Conservation (phyloP, 2,888 invertebrate species). For the Scaptomyza polygonia region DNA sequence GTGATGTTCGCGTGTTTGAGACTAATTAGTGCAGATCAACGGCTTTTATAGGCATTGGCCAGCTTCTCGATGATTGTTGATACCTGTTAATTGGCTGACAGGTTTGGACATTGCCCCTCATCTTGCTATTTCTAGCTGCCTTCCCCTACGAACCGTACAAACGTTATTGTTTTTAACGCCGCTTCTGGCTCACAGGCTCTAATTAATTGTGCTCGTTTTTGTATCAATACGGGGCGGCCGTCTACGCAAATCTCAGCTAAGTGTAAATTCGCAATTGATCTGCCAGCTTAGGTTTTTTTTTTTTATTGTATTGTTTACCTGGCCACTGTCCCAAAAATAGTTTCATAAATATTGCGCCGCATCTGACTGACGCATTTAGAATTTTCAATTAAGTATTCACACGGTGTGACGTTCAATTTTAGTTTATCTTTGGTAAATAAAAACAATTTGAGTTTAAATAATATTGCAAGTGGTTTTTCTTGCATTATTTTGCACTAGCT, state of each 20-base stretch:
- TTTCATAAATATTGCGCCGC: constrained; percentile 52
- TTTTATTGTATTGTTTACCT: constrained; percentile 40
- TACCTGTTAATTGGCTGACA: constrained; percentile 74
- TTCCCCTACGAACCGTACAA: too few species aligned
- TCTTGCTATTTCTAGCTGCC: constrained; percentile 6
- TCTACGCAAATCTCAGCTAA: constrained; percentile 71
- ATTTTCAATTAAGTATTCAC: constrained; percentile 63
- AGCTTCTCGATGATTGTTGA: constrained; percentile 50
- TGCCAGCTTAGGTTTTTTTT: neutral
- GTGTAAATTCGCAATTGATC: constrained; percentile 40
- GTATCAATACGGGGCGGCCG: constrained; percentile 32
- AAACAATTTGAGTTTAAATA: neutral
- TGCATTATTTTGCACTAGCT: constrained; percentile 1
- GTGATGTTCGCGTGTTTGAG: constrained; percentile 67
- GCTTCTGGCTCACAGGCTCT: constrained; percentile 66
- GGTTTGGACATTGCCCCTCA: constrained; percentile 49
- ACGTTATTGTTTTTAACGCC: constrained; percentile 58
- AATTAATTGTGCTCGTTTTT: constrained; percentile 83
- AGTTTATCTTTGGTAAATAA: neutral
- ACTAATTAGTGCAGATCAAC: constrained; percentile 66
- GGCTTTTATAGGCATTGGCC: constrained; percentile 62
- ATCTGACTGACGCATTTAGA: constrained; percentile 59
- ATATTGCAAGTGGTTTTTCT: neutral
- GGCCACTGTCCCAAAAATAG: constrained; percentile 53
- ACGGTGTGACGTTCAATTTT: constrained; percentile 35